Evolutionary conservation across 2,888 invertebrate genomes (phyloP).

Genomic region (Autographa gamma): DNA sequence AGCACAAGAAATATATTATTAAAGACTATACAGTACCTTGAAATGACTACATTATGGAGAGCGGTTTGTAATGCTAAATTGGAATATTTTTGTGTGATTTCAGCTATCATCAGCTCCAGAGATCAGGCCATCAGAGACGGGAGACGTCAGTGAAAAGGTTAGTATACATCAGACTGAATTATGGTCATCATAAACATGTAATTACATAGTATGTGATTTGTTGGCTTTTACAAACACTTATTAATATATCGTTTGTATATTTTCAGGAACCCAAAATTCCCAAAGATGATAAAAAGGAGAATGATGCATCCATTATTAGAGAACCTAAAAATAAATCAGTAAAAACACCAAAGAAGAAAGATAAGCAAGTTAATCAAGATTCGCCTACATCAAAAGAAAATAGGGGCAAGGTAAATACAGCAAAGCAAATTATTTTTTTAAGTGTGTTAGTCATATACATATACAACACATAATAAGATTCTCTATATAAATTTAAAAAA

Average conservation of each 20-base stretch:
- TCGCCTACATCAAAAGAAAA: conserved; percentile 10
- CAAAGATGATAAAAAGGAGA: not conserved
- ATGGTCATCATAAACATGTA: too few relatives aligned
- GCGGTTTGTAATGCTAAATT: not conserved
- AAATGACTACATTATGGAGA: not conserved
- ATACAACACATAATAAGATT: too few relatives aligned
- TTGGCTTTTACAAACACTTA: too few relatives aligned
- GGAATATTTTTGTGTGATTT: conserved; percentile 13
- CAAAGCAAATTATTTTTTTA: too few relatives aligned
- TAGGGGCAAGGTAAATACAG: conserved; percentile 22
- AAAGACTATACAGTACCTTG: not conserved
- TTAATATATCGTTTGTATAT: not conserved
- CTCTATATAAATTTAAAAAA: too few relatives aligned
- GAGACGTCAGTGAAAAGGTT: conserved; percentile 23
- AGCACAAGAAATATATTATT: conserved; percentile 23
- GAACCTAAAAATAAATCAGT: conserved; percentile 15
- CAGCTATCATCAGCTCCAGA: conserved; percentile 18
- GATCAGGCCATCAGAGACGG: conserved; percentile 13
- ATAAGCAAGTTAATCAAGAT: not conserved
- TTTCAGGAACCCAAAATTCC: conserved; percentile 13
- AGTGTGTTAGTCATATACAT: too few relatives aligned
- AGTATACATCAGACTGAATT: not conserved
- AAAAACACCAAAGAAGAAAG: conserved; percentile 1
- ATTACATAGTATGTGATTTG: too few relatives aligned
- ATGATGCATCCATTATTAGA: not conserved